Evolutionary conservation across 2,888 invertebrate genomes (phyloP).

Genomic region (Miltochrista miniata): DNA sequence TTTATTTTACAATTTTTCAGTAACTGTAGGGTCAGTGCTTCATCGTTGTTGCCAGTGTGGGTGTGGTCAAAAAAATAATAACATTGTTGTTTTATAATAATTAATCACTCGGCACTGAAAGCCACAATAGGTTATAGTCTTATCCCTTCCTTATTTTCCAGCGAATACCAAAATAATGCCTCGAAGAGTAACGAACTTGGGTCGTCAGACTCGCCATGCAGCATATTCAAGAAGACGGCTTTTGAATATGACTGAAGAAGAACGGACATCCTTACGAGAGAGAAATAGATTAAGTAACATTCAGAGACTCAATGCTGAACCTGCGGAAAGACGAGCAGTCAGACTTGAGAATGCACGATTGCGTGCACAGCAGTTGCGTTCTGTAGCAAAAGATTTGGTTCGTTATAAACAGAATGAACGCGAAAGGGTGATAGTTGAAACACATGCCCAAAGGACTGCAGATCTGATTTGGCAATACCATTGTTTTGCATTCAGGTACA

Average conservation of each 20-base stretch:
- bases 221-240: slow-evolving; percentile 9
- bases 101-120: too few species aligned
- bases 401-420: slow-evolving; percentile 1
- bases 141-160: not conserved
- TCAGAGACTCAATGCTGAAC: not conserved
- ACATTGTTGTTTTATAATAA: too few species aligned
- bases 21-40: too few species aligned
- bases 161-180: slow-evolving; percentile 8
- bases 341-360: slow-evolving; percentile 9
- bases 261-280: not conserved
- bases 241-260: slow-evolving; percentile 5
- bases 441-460: not conserved
- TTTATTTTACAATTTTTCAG: too few species aligned
- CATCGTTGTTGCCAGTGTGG: too few species aligned
- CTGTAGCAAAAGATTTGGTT: slow-evolving; percentile 2
- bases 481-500: not conserved
- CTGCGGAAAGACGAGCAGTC: slow-evolving; percentile 9
- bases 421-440: slow-evolving; percentile 6
- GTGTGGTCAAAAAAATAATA: too few species aligned
- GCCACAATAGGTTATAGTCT: slow-evolving; percentile 4
- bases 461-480: too few species aligned
- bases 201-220: slow-evolving; percentile 8
- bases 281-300: not conserved
- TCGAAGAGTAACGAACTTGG: slow-evolving; percentile 7
- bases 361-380: slow-evolving; percentile 6